Percentiles rank a stretch among this genome's conserved stretches.
These are phyloP conservation scores for Montifringilla adamsi DNA, from an alignment of 2,113 vertebrate genomes.

Conservation along the genomic window DNA sequence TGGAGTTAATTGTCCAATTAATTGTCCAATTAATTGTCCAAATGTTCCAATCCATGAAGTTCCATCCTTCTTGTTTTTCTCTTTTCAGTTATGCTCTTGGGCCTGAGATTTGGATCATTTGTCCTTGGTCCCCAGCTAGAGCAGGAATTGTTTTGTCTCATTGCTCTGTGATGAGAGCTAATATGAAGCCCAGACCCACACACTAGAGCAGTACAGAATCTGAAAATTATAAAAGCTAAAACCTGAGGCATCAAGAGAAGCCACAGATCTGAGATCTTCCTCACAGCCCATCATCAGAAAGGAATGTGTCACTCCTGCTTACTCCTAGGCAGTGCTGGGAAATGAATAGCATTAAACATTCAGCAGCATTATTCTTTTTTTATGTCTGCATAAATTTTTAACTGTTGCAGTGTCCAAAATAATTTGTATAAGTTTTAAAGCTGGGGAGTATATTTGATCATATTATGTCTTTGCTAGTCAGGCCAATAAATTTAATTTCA, in stretches of 20 bases:
- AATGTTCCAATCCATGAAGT: not conserved
- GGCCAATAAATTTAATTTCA: not conserved
- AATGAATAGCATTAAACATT: slow-evolving; percentile 63
- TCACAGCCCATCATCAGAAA: slow-evolving; percentile 33
- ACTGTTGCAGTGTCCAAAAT: slow-evolving; percentile 38
- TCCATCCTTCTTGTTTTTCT: not conserved
- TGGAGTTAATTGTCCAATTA: not conserved
- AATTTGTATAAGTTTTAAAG: slow-evolving; percentile 50
- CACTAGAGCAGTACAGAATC: not conserved
- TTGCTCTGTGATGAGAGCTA: not conserved
- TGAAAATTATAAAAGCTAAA: not conserved
- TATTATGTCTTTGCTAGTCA: not conserved
- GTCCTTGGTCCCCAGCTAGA: not conserved
- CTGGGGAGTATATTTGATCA: not conserved
- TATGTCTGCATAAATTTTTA: slow-evolving; percentile 60
- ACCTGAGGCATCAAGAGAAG: not conserved
- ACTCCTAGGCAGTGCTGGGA: slow-evolving; percentile 18
- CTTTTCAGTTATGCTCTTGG: not conserved
- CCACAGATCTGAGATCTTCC: slow-evolving; percentile 12
- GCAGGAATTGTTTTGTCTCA: not conserved
- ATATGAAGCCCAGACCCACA: not conserved
- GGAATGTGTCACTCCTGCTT: slow-evolving; percentile 52
- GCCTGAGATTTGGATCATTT: not conserved
- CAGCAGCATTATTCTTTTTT: slow-evolving; percentile 36
- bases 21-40: not conserved